phyloP scores from a whole-genome alignment of 1,140 invertebrate genomes.

The Elymnias hypermnestra region DNA sequence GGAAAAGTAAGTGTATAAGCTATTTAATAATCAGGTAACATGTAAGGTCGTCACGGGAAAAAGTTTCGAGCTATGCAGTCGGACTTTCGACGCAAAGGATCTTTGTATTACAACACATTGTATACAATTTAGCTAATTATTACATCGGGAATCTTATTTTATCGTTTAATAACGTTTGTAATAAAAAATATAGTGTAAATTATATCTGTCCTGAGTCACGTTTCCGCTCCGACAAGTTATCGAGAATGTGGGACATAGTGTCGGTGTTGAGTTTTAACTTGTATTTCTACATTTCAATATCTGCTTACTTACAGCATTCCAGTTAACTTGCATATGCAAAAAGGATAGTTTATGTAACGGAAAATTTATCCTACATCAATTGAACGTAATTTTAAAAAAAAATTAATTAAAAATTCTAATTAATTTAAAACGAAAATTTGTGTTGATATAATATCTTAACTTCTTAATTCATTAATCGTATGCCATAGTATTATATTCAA shows the following conservation, averaged over 20 bases:
- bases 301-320: constrained; percentile 4
- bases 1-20: constrained; percentile 2
- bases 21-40: constrained; percentile 14
- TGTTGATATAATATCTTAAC: too few species aligned
- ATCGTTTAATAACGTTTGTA: constrained; percentile 18
- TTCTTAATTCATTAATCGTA: too few species aligned
- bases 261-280: constrained; percentile 40
- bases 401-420: too few species aligned
- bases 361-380: too few species aligned
- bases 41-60: constrained; percentile 50
- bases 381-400: too few species aligned
- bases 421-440: too few species aligned
- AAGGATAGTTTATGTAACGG: not conserved
- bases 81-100: constrained; percentile 29
- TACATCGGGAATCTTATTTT: constrained; percentile 6
- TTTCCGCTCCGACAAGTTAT: constrained; percentile 63
- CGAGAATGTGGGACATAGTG: constrained; percentile 58
- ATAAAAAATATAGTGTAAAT: constrained; percentile 41
- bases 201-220: constrained; percentile 52
- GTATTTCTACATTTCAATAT: constrained; percentile 38
- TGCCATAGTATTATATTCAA: too few species aligned
- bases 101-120: constrained; percentile 10
- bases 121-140: constrained; percentile 13
- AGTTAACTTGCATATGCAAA: not conserved
- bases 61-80: constrained; percentile 37